Base-by-base conservation (phyloP, 1,140 invertebrate species). In the Apocrypta bakeri region DNA sequence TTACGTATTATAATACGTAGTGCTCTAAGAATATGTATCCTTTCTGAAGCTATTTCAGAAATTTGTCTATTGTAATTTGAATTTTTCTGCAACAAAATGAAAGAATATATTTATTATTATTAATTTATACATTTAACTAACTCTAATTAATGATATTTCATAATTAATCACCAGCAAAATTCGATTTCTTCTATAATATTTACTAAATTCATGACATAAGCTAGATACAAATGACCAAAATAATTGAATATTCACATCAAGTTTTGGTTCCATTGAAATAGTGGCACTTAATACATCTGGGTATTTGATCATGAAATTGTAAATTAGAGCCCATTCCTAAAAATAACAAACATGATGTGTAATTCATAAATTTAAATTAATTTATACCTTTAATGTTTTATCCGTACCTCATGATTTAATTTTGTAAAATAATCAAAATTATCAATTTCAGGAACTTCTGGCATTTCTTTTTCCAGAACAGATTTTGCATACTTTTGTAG, bases 321-420 rank as follows among this genome's bases (percentile, higher is more conserved):
- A 95, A 64, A 96, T 88, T 6, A 96, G 85, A 81, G 93, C 91
- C 96, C 95, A 96, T 91, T 95, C 95, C 95, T 95, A 85, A 56
- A 63, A 40, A 42, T 27, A 27, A 66, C n/a, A n/a, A n/a, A n/a
- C n/a, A 66, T 0, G 24, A 27, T 66, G n/a, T 12, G 40, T 42
- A 7, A 6, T 17, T n/a, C 7, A n/a, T n/a, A 56, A 56, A 56
- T 56, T n/a, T 56, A 56, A 56, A 21, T 56, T 56, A 2, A 48
- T 56, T 1, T 21, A 17, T 2, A n/a, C 21, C n/a, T 7, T 56
- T 56, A 56, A 56, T 21, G 3, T 21, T 56, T 6, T 56, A 17
- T 56, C 48, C 21, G 7, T 56, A 56, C 48, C 48, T 56, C 48
- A 56, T 21, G 2, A 17, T n/a, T 7, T 17, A 56, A 56, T 56